Conservation (phyloP, 1,140 invertebrate genomes). For the Pinna nobilis region DNA sequence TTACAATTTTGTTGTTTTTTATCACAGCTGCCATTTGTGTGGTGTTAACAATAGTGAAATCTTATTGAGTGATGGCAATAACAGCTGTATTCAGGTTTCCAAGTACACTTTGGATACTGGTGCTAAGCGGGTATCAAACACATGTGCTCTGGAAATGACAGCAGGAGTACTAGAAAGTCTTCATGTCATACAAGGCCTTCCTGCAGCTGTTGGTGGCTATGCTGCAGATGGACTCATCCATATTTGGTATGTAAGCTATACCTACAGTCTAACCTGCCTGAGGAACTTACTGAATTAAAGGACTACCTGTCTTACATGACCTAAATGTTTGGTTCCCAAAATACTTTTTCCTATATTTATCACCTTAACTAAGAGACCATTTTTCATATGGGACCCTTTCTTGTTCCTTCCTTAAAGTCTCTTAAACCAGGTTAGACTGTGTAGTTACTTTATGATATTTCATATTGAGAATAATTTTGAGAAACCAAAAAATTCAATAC, state of each 20-base stretch:
- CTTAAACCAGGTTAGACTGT: too few relatives aligned
- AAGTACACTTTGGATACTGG: slow-evolving; percentile 2
- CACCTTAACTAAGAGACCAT: too few relatives aligned
- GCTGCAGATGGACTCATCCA: neutral
- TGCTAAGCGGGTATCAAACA: neutral
- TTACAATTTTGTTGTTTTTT: neutral
- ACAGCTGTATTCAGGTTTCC: neutral
- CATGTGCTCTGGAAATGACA: neutral
- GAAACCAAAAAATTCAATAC: too few relatives aligned
- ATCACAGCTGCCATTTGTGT: neutral
- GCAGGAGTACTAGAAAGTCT: neutral
- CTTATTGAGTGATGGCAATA: neutral
- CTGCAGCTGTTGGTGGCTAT: neutral
- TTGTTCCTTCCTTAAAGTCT: too few relatives aligned
- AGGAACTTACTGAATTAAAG: too few relatives aligned
- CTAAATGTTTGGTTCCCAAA: too few relatives aligned
- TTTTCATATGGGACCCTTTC: too few relatives aligned
- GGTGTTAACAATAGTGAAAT: neutral
- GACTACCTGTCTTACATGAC: too few relatives aligned
- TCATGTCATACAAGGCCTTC: neutral
- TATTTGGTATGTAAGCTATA: slow-evolving; percentile 1
- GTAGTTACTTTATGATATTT: neutral
- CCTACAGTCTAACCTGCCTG: too few relatives aligned
- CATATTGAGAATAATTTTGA: too few relatives aligned
- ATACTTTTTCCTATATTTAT: too few relatives aligned